phyloP scores from a whole-genome alignment of 2,888 invertebrate genomes.

The Pherbina coryleti region DNA sequence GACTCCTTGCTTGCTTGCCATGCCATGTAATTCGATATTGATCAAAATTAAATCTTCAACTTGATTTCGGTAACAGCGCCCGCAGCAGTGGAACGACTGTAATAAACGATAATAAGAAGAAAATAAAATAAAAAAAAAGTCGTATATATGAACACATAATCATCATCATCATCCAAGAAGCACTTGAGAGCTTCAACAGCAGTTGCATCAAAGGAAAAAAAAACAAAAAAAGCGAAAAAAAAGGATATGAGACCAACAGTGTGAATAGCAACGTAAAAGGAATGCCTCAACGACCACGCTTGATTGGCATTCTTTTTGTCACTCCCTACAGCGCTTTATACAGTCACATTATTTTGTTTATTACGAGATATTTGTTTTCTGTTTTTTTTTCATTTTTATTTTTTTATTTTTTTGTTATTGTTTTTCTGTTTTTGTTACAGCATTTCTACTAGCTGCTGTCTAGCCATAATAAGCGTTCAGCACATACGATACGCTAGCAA shows the following conservation, averaged over 20 bases:
- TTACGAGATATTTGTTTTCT: not conserved
- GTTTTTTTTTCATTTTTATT: not conserved
- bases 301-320: not conserved
- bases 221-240: no score
- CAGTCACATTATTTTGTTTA: no score
- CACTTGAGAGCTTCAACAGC: not conserved
- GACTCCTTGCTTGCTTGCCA: conserved; percentile 3
- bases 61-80: conserved; percentile 32
- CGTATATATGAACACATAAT: conserved; percentile 11
- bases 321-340: not conserved
- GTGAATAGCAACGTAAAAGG: not conserved
- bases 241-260: not conserved
- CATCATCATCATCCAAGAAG: not conserved
- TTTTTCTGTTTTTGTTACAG: not conserved
- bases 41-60: conserved; percentile 46
- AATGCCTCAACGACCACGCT: not conserved
- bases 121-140: not conserved
- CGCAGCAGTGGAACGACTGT: not conserved
- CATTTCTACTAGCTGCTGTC: not conserved
- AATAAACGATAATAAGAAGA: not conserved
- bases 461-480: conserved; percentile 12
- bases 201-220: not conserved
- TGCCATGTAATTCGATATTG: conserved; percentile 41
- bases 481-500: not conserved
- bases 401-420: not conserved